Evolutionary conservation across 2,888 invertebrate genomes (phyloP).

Genomic region (Parnassius smintheus): DNA sequence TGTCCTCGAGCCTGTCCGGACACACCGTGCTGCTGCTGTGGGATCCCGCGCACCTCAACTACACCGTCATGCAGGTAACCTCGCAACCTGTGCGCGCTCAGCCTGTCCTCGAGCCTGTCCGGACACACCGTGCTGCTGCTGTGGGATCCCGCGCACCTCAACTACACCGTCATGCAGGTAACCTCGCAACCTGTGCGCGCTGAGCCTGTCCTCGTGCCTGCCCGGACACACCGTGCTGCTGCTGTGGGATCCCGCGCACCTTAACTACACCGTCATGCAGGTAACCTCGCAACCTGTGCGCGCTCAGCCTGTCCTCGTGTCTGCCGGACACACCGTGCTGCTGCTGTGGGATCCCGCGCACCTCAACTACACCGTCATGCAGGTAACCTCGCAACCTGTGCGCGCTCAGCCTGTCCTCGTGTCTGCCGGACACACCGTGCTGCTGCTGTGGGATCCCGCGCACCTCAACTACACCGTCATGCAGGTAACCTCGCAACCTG

Average conservation of each 20-base stretch:
- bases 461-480: slow-evolving; percentile 89
- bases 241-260: slow-evolving; percentile 89
- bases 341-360: slow-evolving; percentile 91
- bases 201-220: slow-evolving; percentile 83
- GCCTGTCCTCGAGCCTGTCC: slow-evolving; percentile 83
- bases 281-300: no score
- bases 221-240: slow-evolving; percentile 91
- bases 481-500: no score
- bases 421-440: slow-evolving; percentile 91
- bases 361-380: slow-evolving; percentile 87
- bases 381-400: no score
- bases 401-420: slow-evolving; percentile 77
- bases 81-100: no score
- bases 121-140: slow-evolving; percentile 92
- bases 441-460: slow-evolving; percentile 90
- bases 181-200: no score
- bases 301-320: slow-evolving; percentile 81
- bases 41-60: slow-evolving; percentile 90
- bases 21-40: slow-evolving; percentile 92
- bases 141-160: slow-evolving; percentile 90
- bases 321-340: slow-evolving; percentile 91
- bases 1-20: slow-evolving; percentile 86
- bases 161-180: slow-evolving; percentile 88
- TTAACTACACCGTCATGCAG: slow-evolving; percentile 88
- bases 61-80: slow-evolving; percentile 86